Evolutionary conservation across 2,113 vertebrate species (phyloP), one percentile per base, ranked within the genome.

Genomic region (Oxygymnocypris stewartii): DNA sequence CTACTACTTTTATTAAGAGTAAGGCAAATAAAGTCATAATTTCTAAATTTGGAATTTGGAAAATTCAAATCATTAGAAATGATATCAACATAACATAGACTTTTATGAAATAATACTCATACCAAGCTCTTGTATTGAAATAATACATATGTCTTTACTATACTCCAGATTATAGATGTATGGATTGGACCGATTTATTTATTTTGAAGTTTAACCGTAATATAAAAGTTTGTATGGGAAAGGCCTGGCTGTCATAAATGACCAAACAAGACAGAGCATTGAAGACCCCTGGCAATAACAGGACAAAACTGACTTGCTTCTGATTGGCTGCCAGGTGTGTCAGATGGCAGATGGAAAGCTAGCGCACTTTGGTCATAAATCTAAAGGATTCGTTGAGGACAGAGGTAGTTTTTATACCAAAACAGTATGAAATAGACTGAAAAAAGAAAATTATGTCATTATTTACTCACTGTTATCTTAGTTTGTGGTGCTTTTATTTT

Each of bases 321-420:
- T 47, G 10, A 65, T 65, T 65, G 59, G 79, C 37, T 67, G 25
- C n/a, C 59, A 28, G 59, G 79, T 65, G 79, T 25, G 23, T 63
- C 79, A 44, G 23, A 61, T 40, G 35, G 54, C 78, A 79, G 20
- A 65, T 65, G 51, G 77, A 79, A 47, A 18, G 79, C n/a, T 81
- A 8, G 25, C 73, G 4, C 0, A 0, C 40, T 28, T 65, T 82
- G 37, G 28, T 42, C 37, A 63, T 44, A 80, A 80, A 80, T 67
- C 59, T 28, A 67, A 65, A 81, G n/a, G 42, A 28, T 80, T 61
- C 1, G 57, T 80, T 63, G 54, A 79, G 35, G 51, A 81, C 37
- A 42, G 23, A 42, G 12, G n/a, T 23, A 59, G 49, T 40, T 74
- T 42, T 77, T 18, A 51, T 25, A 77, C 47, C 25, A 20, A 78